Conservation (phyloP, 1,140 invertebrate genomes). For the Nixonia krombeini region DNA sequence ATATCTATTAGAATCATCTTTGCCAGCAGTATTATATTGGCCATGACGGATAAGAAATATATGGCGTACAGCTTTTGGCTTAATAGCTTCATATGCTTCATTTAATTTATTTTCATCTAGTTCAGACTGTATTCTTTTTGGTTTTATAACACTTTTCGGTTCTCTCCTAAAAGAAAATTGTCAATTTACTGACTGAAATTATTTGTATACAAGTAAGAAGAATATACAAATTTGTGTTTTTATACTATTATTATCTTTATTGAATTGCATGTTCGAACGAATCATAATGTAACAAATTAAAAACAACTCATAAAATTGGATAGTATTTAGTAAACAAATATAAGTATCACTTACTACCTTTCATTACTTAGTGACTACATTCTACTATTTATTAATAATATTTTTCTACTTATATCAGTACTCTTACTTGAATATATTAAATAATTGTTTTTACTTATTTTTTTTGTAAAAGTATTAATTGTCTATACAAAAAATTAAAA, state of each 20-base stretch:
- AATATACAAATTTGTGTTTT: slow-evolving; percentile 3
- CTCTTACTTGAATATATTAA: too few species aligned
- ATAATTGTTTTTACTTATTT: too few species aligned
- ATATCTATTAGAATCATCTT: slow-evolving; percentile 80
- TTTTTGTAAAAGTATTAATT: too few species aligned
- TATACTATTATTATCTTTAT: too few species aligned
- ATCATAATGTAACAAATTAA: not conserved
- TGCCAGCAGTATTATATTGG: slow-evolving; percentile 87
- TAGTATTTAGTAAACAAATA: too few species aligned
- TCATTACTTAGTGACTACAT: too few species aligned
- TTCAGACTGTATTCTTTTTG: slow-evolving; percentile 69
- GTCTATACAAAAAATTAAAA: too few species aligned
- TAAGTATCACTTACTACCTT: not conserved
- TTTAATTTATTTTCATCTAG: slow-evolving; percentile 78
- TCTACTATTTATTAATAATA: too few species aligned
- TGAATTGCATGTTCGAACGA: too few species aligned
- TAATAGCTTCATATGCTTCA: slow-evolving; percentile 75
- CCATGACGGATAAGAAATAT: slow-evolving; percentile 95
- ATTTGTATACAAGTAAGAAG: slow-evolving; percentile 1
- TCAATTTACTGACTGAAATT: not conserved
- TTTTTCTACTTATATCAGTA: too few species aligned
- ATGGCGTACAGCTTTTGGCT: slow-evolving; percentile 83
- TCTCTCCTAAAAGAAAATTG: slow-evolving; percentile 77
- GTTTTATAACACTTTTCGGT: slow-evolving; percentile 80
- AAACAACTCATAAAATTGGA: too few species aligned